Evolutionary conservation across 2,797 vertebrate species (phyloP), one percentile per base, ranked within the genome.

Genomic region (Crenichthys baileyi): DNA sequence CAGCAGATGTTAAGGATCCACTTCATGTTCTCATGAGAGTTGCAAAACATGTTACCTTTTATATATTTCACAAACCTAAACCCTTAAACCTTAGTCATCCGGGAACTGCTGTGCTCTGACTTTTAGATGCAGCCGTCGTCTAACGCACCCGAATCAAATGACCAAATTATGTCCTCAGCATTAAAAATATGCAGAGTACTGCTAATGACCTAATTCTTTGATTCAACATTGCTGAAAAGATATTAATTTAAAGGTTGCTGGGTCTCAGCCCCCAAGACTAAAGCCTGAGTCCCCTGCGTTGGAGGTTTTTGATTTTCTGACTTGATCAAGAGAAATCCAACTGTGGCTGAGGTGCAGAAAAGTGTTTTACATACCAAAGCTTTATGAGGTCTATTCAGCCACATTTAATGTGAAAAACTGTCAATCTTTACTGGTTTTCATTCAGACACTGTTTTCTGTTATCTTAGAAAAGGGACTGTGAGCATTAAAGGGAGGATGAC

Each of bases 401-500:
- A 72, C 46, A 71, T 18, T 63, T 24, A 76, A 88, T 83, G 73
- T 83, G 75, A 77, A 31, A 79, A n/a, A 20, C 73, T 53, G 79
- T 80, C 82, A 65, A 31, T 88, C 81, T 13, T n/a, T 12, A 6
- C 67, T 50, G 76, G 63, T 90, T 76, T 86, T 72, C 82, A 82
- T 50, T 75, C 73, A 71, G 78, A 84, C 26, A 1, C 51, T 70
- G 73, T 90, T 88, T 88, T 78, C 77, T 79, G 72, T 83, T 53
- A 53, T 81, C 80, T 16, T 3, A 79, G 60, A 79, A 41, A 70
- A 80, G 71, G 50, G 76, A 73, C 78, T 85, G 72, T 15, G 72
- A 73, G 55, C 68, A 88, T 83, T 78, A 81, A 82, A 73, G 2
- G 22, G 53, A 86, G 72, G 77, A 83, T 81, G 68, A 81, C 84